Evolutionary conservation across 1,140 invertebrate genomes (phyloP).

Genomic region (Lasioglossum albipes): DNA sequence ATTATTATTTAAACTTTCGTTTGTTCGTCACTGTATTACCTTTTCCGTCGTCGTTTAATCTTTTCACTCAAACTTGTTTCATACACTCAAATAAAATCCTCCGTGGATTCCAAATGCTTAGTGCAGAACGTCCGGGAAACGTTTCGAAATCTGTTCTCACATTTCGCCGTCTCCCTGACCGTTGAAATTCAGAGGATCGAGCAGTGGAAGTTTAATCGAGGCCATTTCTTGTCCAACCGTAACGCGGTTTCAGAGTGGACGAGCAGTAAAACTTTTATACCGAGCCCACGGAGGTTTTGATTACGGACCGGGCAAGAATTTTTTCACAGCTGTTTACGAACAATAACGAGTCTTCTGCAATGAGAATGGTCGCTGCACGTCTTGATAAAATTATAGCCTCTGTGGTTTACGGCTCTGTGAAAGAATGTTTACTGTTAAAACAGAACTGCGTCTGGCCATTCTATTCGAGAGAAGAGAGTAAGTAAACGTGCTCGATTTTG

Average conservation of each 20-base stretch:
- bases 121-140: not conserved
- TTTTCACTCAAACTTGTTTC: not conserved
- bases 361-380: not conserved
- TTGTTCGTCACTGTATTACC: not conserved
- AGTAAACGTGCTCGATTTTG: too few species aligned
- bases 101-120: not conserved
- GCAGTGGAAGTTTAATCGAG: slow-evolving; percentile 2
- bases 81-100: not conserved
- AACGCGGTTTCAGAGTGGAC: not conserved
- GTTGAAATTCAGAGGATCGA: not conserved
- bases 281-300: slow-evolving; percentile 18
- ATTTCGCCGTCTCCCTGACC: not conserved
- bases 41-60: not conserved
- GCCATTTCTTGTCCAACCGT: not conserved
- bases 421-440: not conserved
- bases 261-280: slow-evolving; percentile 19
- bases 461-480: not conserved
- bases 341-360: not conserved
- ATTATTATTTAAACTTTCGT: too few species aligned
- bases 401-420: slow-evolving; percentile 6
- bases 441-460: not conserved
- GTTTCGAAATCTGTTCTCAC: not conserved
- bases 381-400: slow-evolving; percentile 22
- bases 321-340: slow-evolving; percentile 23
- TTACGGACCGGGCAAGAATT: not conserved